phyloP scores from a whole-genome alignment of 2,888 invertebrate species.

The Callyntrura sp. region DNA sequence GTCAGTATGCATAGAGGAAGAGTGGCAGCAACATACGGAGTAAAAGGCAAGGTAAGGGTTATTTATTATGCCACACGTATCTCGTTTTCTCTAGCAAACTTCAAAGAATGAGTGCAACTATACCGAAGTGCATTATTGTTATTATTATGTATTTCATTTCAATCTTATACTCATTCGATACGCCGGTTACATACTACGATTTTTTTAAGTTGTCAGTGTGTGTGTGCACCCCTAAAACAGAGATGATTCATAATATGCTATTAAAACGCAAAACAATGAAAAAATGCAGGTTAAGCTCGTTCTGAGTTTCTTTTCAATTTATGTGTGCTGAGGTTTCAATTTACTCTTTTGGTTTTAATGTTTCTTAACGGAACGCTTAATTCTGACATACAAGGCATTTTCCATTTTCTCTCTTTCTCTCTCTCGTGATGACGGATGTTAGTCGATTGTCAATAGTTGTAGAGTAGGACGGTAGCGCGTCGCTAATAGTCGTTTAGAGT shows the following conservation, averaged over 20 bases:
- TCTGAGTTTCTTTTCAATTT: constrained; percentile 14
- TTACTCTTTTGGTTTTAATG: constrained; percentile 11
- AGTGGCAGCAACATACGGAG: too few species aligned
- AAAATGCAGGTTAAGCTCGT: constrained; percentile 63
- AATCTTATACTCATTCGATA: constrained; percentile 13
- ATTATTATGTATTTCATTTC: neutral
- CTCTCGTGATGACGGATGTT: neutral
- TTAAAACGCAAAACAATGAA: constrained; percentile 16
- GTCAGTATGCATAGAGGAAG: neutral
- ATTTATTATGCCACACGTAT: constrained; percentile 40
- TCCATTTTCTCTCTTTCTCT: too few species aligned
- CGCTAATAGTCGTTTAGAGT: neutral
- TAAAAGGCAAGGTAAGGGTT: neutral
- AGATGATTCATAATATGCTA: neutral
- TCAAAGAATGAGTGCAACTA: constrained; percentile 30
- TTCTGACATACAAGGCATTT: too few species aligned
- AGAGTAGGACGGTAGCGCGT: neutral
- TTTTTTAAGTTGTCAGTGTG: constrained; percentile 18
- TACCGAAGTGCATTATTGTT: constrained; percentile 29
- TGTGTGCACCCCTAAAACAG: constrained; percentile 19
- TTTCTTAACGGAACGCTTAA: too few species aligned
- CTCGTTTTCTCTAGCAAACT: neutral
- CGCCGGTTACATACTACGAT: neutral
- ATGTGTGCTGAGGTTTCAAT: constrained; percentile 39
- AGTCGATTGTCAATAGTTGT: neutral